Evolutionary conservation across 2,797 vertebrate genomes (phyloP), one percentile per base, ranked within the genome.

Genomic region (Poecile montanus): DNA sequence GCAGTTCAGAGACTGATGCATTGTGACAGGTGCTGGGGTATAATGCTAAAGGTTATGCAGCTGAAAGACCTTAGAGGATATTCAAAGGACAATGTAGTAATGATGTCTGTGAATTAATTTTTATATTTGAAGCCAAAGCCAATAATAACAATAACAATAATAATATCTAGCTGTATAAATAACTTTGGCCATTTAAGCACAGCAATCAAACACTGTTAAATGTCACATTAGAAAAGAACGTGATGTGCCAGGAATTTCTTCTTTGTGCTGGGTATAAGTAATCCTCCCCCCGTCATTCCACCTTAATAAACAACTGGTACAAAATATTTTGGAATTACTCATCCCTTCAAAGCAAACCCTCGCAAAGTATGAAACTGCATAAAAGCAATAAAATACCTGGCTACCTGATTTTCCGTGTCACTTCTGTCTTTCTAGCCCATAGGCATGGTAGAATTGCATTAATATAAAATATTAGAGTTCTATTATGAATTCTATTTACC

Each of bases 241-340:
- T 9, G 38, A 53, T 5, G 5, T 23, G 13, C 19, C 23, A 45
- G n/a, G 27, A 60, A 16, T 60, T 53, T 38, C 23, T 44, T 58
- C 22, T 51, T 75, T 44, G 3, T 60, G 23, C 15, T 67, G 18
- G 8, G 22, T 60, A 11, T 60, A 51, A n/a, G 10, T 13, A 60
- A 58, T 38, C 27, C 10, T 53, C 3, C 10, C 19, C 29, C 12
- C 0, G 0, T 11, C 10, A 38, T 60, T 45, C 19, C 10, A 29
- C 27, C 8, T 45, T 45, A 60, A 60, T 23, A 21, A 75, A 45
- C 13, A 51, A 45, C 7, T 12, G 6, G 15, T 27, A 32, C 12
- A 53, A 60, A 75, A 45, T 22, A n/a, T 67, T 38, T 67, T 67
- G 10, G 38, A 67, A 60, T 60, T n/a, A 45, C 29, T 16, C 13